These are phyloP conservation scores for Limenitis camilla DNA, from an alignment of 2,888 invertebrate species.

Conservation along the genomic window DNA sequence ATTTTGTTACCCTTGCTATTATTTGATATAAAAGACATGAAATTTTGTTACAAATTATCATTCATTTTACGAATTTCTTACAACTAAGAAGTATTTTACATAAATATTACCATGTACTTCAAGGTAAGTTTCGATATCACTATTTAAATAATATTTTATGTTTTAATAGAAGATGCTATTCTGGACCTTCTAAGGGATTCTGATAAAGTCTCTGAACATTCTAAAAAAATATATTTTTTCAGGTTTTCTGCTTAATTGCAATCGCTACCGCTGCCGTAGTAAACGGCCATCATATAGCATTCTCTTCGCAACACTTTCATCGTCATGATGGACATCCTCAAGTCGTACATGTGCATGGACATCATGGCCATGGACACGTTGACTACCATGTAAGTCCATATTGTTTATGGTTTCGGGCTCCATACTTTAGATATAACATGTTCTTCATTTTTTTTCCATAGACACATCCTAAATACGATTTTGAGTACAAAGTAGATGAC, in stretches of 20 bases:
- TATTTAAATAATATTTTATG: too few species aligned
- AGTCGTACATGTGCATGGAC: slow-evolving; percentile 17
- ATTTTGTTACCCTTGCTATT: slow-evolving; percentile 30
- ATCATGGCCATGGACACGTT: slow-evolving; percentile 12
- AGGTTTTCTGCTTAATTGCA: slow-evolving; percentile 7
- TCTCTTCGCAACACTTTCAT: slow-evolving; percentile 33
- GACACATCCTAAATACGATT: slow-evolving; percentile 53
- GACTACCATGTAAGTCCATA: slow-evolving; percentile 11
- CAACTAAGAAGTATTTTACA: slow-evolving; percentile 12
- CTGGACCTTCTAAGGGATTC: not conserved
- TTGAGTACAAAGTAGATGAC: slow-evolving; percentile 55
- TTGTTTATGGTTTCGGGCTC: not conserved
- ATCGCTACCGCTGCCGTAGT: slow-evolving; percentile 25
- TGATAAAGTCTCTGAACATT: not conserved
- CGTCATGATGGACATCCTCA: slow-evolving; percentile 31
- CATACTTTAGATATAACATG: not conserved
- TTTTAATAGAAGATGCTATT: too few species aligned
- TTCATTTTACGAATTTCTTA: slow-evolving; percentile 25
- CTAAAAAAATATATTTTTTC: slow-evolving; percentile 1
- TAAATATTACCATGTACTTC: slow-evolving; percentile 10
- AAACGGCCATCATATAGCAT: slow-evolving; percentile 28
- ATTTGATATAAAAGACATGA: slow-evolving; percentile 38
- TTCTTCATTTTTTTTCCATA: slow-evolving; percentile 23
- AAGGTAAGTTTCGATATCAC: slow-evolving; percentile 9
- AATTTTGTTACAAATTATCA: slow-evolving; percentile 30